Conservation (phyloP, 2,113 vertebrate species). For the Thamnophis sirtalis region DNA sequence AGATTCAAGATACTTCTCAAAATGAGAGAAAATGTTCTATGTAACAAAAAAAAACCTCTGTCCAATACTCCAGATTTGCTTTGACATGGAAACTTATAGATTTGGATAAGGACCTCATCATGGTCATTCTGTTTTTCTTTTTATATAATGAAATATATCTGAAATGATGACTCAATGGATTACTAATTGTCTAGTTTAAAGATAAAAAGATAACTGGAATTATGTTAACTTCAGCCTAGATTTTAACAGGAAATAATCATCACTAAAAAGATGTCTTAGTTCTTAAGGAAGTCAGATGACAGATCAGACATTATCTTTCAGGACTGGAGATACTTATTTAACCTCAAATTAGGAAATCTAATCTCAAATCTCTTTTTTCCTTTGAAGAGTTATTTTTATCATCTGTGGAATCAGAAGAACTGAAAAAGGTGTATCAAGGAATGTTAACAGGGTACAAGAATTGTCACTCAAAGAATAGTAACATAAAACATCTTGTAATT, state of each 20-base stretch:
- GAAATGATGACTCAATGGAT: not conserved
- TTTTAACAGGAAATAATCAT: not conserved
- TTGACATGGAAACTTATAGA: not conserved
- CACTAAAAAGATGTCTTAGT: not conserved
- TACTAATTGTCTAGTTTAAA: not conserved
- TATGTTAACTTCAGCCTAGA: not conserved
- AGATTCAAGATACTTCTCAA: not conserved
- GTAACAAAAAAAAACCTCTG: not conserved
- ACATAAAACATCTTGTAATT: not conserved
- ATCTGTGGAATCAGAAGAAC: not conserved
- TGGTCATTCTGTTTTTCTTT: not conserved
- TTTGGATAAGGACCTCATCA: not conserved
- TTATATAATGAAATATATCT: not conserved
- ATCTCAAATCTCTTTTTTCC: not conserved
- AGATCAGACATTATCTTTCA: not conserved
- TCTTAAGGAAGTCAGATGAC: not conserved
- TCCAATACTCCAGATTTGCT: not conserved
- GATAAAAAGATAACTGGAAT: not conserved
- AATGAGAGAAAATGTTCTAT: not conserved
- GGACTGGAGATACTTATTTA: not conserved
- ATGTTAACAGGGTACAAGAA: not conserved
- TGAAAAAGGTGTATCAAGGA: not conserved
- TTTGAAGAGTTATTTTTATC: not conserved
- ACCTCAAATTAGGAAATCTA: not conserved
- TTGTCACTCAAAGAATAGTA: not conserved